A percentile compares a stretch with the other conserved stretches of the same genome.
These are phyloP conservation scores for Mormyrus hasselquistii DNA, from an alignment of 2,797 vertebrate genomes.

Conservation along the genomic window DNA sequence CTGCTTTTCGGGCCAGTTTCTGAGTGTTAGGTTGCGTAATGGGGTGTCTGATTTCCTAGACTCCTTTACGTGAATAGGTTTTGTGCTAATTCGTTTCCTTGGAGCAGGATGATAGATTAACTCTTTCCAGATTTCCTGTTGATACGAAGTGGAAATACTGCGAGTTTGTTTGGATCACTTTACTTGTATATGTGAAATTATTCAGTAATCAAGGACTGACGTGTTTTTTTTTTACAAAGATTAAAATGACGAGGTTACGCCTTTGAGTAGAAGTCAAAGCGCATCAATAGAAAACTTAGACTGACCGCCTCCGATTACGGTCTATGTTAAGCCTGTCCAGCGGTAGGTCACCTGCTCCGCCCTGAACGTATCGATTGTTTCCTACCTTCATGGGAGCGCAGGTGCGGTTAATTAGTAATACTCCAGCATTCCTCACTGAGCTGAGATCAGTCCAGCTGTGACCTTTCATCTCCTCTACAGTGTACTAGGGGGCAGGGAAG, in stretches of 20 bases:
- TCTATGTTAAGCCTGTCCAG: neutral
- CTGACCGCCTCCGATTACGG: neutral
- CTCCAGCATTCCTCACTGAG: neutral
- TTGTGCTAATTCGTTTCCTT: constrained; percentile 27
- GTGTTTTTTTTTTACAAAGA: neutral
- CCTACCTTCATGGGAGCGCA: neutral
- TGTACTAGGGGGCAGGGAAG: neutral
- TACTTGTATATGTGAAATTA: neutral
- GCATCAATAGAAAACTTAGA: neutral
- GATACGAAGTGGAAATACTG: constrained; percentile 42
- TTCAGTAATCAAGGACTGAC: neutral
- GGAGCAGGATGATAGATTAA: neutral
- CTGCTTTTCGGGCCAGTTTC: constrained; percentile 21
- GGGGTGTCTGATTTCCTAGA: constrained; percentile 28
- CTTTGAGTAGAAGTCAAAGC: neutral
- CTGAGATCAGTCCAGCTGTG: constrained; percentile 4
- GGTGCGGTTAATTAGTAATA: neutral
- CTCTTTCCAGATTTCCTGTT: constrained; percentile 32
- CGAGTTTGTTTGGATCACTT: constrained; percentile 22
- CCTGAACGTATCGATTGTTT: neutral
- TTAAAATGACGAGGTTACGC: neutral
- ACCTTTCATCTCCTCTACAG: neutral
- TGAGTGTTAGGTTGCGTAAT: constrained; percentile 39
- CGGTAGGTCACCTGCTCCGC: neutral
- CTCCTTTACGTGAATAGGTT: constrained; percentile 35